Percentiles rank a stretch among this genome's conserved stretches.
These are phyloP conservation scores for Phoebastria nigripes DNA, from an alignment of 2,797 vertebrate genomes.

Conservation along the genomic window DNA sequence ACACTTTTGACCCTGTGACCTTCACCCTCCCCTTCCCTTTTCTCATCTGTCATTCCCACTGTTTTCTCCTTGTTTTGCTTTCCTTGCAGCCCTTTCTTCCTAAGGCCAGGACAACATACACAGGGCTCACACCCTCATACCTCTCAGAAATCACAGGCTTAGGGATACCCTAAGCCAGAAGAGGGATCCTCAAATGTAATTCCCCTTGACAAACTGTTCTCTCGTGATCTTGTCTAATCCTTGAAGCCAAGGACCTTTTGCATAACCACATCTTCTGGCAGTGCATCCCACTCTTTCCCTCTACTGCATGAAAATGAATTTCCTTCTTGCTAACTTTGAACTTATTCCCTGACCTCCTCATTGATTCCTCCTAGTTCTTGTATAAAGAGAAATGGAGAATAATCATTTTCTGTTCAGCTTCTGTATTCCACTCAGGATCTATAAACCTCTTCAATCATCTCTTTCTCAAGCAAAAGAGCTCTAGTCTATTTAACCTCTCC, in stretches of 20 bases:
- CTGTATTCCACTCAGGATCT: not conserved
- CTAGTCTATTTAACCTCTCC: not conserved
- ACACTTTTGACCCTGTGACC: not conserved
- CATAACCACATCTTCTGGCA: not conserved
- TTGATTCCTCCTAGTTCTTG: not conserved
- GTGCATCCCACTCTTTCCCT: not conserved
- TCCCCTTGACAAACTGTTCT: not conserved
- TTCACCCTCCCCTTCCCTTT: not conserved
- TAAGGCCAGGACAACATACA: not conserved
- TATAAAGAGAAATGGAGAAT: not conserved
- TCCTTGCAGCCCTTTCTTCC: not conserved
- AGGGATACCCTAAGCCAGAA: not conserved
- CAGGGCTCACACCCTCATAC: accelerated
- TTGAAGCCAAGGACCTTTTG: not conserved
- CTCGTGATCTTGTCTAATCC: not conserved
- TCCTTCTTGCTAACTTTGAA: not conserved
- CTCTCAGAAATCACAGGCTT: not conserved
- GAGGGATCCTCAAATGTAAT: not conserved
- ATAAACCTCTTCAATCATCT: not conserved
- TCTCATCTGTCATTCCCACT: not conserved
- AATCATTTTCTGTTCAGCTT: not conserved
- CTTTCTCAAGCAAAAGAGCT: not conserved
- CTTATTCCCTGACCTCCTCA: not conserved
- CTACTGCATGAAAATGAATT: not conserved
- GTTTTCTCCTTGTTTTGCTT: not conserved